Conservation (phyloP, 2,888 invertebrate genomes). For the Chaitophorus viminalis region DNA sequence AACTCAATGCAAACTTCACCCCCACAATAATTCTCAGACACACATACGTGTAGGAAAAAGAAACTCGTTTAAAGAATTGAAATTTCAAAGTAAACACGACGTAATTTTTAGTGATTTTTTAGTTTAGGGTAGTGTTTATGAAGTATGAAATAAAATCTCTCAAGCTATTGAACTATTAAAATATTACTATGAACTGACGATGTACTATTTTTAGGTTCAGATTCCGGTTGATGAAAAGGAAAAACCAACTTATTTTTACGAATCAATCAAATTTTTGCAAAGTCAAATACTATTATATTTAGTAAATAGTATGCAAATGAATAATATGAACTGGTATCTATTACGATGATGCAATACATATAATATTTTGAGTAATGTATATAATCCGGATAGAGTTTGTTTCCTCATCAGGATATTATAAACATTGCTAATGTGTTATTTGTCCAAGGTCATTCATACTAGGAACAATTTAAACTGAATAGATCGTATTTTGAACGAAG, state of each 20-base stretch:
- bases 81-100: not conserved
- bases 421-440: not conserved
- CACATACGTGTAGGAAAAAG: not conserved
- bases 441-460: not conserved
- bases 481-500: not conserved
- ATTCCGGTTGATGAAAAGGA: not conserved
- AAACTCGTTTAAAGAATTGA: slow-evolving; percentile 42
- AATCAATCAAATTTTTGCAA: not conserved
- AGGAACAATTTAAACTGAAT: not conserved
- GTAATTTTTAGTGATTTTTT: not conserved
- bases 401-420: not conserved
- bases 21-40: not conserved
- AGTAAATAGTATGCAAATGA: no score
- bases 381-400: not conserved
- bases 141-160: not conserved
- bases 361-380: not conserved
- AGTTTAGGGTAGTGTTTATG: not conserved
- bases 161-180: not conserved
- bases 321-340: no score
- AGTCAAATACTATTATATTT: not conserved
- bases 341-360: not conserved
- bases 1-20: not conserved
- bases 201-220: not conserved
- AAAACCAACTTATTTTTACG: not conserved
- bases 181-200: not conserved